These are phyloP conservation scores for Sitophilus oryzae DNA, from an alignment of 1,140 invertebrate species.

Conservation along the genomic window DNA sequence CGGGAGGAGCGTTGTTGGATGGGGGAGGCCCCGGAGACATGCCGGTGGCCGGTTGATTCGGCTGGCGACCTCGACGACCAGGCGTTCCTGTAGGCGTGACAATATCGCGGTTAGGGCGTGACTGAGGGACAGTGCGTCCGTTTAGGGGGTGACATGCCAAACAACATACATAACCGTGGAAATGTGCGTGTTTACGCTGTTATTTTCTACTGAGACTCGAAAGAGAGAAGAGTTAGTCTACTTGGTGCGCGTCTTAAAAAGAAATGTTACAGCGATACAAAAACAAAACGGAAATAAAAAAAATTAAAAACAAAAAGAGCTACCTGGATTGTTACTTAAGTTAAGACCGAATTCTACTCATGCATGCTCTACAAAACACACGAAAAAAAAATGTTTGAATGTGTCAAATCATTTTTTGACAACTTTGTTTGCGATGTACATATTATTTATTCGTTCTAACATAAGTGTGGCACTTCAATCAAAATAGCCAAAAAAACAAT, in stretches of 20 bases:
- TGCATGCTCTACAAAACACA: not conserved
- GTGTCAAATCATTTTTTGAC: no score
- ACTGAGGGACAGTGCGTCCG: no score
- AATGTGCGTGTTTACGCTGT: no score
- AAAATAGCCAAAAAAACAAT: no score
- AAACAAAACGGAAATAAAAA: not conserved
- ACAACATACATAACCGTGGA: no score
- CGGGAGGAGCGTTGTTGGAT: conserved; percentile 13
- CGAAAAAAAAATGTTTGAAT: no score
- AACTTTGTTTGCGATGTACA: no score
- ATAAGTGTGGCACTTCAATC: no score
- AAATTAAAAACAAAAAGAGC: not conserved
- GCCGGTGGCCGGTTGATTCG: not conserved
- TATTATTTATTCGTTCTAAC: no score
- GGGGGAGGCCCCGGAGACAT: conserved; percentile 25
- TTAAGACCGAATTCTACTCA: not conserved
- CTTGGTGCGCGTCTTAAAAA: not conserved
- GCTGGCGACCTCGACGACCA: conserved; percentile 33
- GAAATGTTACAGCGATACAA: not conserved
- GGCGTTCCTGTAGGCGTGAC: conserved; percentile 31
- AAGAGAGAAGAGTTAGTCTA: not conserved
- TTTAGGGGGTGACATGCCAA: no score
- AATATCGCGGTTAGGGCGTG: no score
- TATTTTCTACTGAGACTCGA: no score
- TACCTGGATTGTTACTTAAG: not conserved